These are phyloP conservation scores for Spisula subtruncata DNA, from an alignment of 2,888 invertebrate genomes.

Conservation along the genomic window DNA sequence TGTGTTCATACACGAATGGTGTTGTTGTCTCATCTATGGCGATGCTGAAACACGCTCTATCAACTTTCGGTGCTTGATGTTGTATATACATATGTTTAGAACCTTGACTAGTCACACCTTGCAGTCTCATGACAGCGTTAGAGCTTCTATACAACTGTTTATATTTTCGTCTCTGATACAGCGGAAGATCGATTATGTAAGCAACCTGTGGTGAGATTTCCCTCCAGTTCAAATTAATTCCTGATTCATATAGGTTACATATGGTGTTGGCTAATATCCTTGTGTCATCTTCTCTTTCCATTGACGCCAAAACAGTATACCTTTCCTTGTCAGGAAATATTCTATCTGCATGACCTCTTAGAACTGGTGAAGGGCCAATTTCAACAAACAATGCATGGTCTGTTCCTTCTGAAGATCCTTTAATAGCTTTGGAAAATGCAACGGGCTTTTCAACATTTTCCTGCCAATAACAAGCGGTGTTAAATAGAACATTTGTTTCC, in stretches of 20 bases:
- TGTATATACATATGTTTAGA: constrained; percentile 44
- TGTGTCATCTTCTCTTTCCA: constrained; percentile 42
- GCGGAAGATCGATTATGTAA: constrained; percentile 69
- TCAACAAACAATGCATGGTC: constrained; percentile 77
- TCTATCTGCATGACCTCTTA: constrained; percentile 48
- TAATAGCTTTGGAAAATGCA: constrained; percentile 71
- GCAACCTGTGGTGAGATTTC: constrained; percentile 43
- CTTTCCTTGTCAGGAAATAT: constrained; percentile 40
- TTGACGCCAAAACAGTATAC: constrained; percentile 37
- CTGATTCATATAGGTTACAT: constrained; percentile 48
- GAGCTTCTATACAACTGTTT: constrained; percentile 58
- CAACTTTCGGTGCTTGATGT: neutral
- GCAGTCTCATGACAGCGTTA: constrained; percentile 31
- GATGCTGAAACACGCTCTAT: constrained; percentile 41
- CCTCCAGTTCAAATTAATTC: constrained; percentile 45
- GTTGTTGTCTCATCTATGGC: constrained; percentile 56
- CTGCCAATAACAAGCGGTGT: constrained; percentile 77
- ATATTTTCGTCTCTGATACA: constrained; percentile 69
- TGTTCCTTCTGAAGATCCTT: constrained; percentile 45
- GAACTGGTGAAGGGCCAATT: constrained; percentile 79
- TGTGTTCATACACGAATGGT: constrained; percentile 74
- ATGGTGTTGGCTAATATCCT: constrained; percentile 3
- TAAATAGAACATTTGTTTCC: constrained; percentile 55
- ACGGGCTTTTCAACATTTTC: constrained; percentile 79
- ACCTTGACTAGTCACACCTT: constrained; percentile 37